Base-by-base conservation (phyloP, 2,113 vertebrate species). In the Mastomys coucha region DNA sequence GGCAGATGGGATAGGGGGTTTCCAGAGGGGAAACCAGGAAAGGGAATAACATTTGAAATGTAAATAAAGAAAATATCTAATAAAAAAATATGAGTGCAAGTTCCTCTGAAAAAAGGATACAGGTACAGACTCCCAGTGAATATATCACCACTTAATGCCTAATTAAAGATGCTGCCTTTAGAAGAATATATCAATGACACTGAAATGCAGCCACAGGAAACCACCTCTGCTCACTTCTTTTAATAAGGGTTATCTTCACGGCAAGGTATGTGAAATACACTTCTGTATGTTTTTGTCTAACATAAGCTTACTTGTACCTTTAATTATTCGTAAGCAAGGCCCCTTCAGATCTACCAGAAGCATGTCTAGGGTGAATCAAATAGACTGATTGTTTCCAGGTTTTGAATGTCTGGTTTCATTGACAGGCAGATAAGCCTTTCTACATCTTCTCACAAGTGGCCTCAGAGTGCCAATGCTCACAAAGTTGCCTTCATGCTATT, bases 161-260 rank as follows among this genome's bases (percentile, higher is more conserved):
- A 58, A 88, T 70, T 69, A 88, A 73, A 80, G 75, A 53, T 63
- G 58, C 56, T 72, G 45, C 60, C 70, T 69, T 78, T 89, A 60
- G 75, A 93, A 89, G 77, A 60, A 76, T 67, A 13, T 84, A 94
- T n/a, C 91, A 58, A 92, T 67, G 73, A 77, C 24, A 81, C 69
- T 67, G 31, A 95, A 84, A 36, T 88, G 13, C 16, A 45, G 45
- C 45, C 45, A 19, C 24, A 85, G 65, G 31, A 67, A 88, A 86
- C 14, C 67, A 58, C 39, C 69, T 88, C 53, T 75, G 70, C 19
- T 88, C 8, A 70, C 67, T 6, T 63, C 26, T 7, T n/a, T 91
- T n/a, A 53, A 70, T 10, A 16, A 33, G 36, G 51, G 16, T 31
- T 31, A 17, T 28, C 22, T 88, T 89, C 13, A 88, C 73, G n/a